Evolutionary conservation across 2,113 vertebrate genomes (phyloP).

Genomic region (Microcebus tavaratra): DNA sequence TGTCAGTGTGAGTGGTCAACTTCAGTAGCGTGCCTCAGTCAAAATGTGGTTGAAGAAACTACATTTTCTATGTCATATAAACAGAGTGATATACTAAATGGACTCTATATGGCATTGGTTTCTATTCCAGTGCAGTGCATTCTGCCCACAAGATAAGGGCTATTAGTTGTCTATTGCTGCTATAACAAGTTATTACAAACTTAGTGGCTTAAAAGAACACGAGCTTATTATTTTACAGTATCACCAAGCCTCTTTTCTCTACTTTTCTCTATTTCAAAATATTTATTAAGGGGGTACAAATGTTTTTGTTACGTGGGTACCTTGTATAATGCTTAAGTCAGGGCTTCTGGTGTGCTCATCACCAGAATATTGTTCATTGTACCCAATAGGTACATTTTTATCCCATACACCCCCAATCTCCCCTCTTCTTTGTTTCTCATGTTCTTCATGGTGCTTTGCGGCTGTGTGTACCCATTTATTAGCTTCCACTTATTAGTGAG

Average conservation of each 20-base stretch:
- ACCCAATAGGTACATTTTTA: too few relatives aligned
- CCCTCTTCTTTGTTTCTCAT: too few relatives aligned
- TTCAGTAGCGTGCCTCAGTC: not conserved
- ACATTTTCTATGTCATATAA: not conserved
- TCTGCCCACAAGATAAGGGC: not conserved
- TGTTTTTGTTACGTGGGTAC: too few relatives aligned
- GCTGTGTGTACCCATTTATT: too few relatives aligned
- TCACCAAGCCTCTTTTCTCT: not conserved
- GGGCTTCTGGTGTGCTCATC: too few relatives aligned
- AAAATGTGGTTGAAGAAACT: not conserved
- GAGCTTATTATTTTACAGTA: not conserved
- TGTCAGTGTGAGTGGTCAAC: not conserved
- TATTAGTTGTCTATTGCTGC: not conserved
- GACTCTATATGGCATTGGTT: not conserved
- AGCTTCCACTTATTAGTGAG: too few relatives aligned
- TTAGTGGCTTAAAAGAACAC: not conserved
- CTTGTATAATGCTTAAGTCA: too few relatives aligned
- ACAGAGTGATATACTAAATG: not conserved
- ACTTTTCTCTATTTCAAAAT: too few relatives aligned
- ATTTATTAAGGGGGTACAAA: too few relatives aligned
- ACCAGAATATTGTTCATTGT: too few relatives aligned
- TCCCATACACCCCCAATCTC: too few relatives aligned
- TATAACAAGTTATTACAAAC: not conserved
- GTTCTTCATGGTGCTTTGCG: too few relatives aligned
- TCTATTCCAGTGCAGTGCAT: not conserved